Percentiles rank a stretch among this genome's conserved stretches.
Evolutionary conservation across 2,888 invertebrate genomes (phyloP).

Genomic region (Neuroscelio doddi): DNA sequence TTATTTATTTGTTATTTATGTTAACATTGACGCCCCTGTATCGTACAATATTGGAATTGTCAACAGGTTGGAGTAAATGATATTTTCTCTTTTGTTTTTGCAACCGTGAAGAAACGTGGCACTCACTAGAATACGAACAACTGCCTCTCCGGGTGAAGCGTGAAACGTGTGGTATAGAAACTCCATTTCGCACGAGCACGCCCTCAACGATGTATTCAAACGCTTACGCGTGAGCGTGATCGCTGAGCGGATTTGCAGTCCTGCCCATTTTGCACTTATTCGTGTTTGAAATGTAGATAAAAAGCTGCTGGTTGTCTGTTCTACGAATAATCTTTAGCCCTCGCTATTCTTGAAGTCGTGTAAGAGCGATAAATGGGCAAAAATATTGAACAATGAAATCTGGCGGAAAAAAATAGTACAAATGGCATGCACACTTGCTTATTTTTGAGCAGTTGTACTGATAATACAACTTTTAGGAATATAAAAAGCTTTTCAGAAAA

Average conservation of each 20-base stretch:
- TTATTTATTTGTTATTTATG: slow-evolving; percentile 17
- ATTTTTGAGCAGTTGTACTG: too few relatives aligned
- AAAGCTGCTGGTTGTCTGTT: slow-evolving; percentile 17
- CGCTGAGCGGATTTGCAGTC: slow-evolving; percentile 35
- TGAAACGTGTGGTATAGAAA: slow-evolving; percentile 59
- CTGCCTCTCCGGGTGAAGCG: slow-evolving; percentile 47
- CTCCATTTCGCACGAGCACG: slow-evolving; percentile 58
- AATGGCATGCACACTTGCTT: too few relatives aligned
- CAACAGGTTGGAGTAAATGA: slow-evolving; percentile 60
- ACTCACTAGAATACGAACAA: slow-evolving; percentile 48
- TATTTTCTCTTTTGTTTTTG: slow-evolving; percentile 56
- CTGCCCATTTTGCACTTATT: slow-evolving; percentile 28
- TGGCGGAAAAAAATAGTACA: too few relatives aligned
- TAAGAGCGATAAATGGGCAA: slow-evolving; percentile 4
- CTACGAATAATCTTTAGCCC: slow-evolving; percentile 20
- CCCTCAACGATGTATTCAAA: slow-evolving; percentile 36
- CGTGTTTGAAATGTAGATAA: slow-evolving; percentile 20
- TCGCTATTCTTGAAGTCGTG: slow-evolving; percentile 12
- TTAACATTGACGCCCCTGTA: slow-evolving; percentile 14
- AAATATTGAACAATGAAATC: too few relatives aligned
- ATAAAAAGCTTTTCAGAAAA: too few relatives aligned
- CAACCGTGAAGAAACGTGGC: slow-evolving; percentile 23
- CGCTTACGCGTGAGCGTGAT: slow-evolving; percentile 33
- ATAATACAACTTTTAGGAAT: too few relatives aligned
- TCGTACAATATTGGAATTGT: slow-evolving; percentile 41